phyloP scores from a whole-genome alignment of 1,140 invertebrate species.

The Drosophila seguyi region DNA sequence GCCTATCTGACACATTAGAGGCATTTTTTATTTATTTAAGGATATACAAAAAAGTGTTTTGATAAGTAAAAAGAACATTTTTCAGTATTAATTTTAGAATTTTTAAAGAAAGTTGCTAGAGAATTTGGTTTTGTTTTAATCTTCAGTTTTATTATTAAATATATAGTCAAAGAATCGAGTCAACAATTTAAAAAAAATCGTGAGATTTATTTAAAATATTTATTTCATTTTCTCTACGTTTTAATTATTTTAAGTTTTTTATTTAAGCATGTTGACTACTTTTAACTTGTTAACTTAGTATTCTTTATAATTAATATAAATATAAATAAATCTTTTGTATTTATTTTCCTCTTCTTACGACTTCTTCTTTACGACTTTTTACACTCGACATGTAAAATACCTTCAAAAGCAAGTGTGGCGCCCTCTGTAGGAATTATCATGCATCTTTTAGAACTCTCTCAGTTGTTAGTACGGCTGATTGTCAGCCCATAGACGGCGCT shows the following conservation, averaged over 20 bases:
- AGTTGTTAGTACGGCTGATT: not conserved
- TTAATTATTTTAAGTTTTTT: too few species aligned
- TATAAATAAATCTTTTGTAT: not conserved
- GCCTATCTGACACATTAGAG: constrained; percentile 48
- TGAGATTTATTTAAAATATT: too few species aligned
- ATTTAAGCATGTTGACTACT: too few species aligned
- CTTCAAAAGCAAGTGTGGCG: not conserved
- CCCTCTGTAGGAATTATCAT: not conserved
- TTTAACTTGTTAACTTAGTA: not conserved
- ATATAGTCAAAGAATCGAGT: too few species aligned
- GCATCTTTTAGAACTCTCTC: not conserved
- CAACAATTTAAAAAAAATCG: too few species aligned
- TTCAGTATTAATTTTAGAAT: too few species aligned
- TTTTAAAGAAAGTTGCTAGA: too few species aligned
- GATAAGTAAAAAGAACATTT: too few species aligned
- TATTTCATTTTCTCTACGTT: too few species aligned
- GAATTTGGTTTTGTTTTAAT: too few species aligned
- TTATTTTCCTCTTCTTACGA: not conserved
- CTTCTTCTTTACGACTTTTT: not conserved
- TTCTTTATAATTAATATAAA: not conserved
- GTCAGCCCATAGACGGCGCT: not conserved
- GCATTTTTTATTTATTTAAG: constrained; percentile 14
- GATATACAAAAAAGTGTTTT: not conserved
- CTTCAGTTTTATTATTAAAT: too few species aligned
- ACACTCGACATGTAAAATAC: not conserved